These are phyloP conservation scores for Pterophyllum scalare DNA, from an alignment of 2,113 vertebrate genomes.

Conservation along the genomic window DNA sequence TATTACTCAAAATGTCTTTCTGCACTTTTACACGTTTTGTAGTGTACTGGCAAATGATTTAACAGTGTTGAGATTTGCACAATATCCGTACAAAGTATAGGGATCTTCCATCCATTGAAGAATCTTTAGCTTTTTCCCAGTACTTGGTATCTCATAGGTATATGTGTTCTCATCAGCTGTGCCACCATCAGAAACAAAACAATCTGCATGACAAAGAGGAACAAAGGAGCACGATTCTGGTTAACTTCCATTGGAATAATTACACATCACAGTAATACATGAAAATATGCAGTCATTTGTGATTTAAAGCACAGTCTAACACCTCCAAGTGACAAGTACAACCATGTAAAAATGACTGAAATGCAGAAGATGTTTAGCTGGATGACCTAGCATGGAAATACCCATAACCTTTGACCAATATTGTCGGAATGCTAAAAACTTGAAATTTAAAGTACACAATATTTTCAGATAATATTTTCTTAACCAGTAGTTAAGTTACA, in stretches of 20 bases:
- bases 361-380: background rate
- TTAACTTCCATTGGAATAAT: background rate
- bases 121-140: constrained; percentile 41
- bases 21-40: background rate
- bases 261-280: too few relatives aligned
- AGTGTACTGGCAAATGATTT: background rate
- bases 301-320: background rate
- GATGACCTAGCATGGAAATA: background rate
- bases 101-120: background rate
- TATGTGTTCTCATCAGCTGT: constrained; percentile 65
- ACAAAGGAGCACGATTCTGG: background rate
- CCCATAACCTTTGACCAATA: too few relatives aligned
- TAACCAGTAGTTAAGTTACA: too few relatives aligned
- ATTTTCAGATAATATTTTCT: too few relatives aligned
- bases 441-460: too few relatives aligned
- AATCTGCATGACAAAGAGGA: constrained; percentile 39
- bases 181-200: constrained; percentile 38
- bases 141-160: constrained; percentile 33
- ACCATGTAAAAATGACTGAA: background rate
- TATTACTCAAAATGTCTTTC: background rate
- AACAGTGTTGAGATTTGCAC: background rate
- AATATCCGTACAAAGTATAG: background rate
- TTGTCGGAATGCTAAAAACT: too few relatives aligned
- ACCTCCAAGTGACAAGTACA: background rate
- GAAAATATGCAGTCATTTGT: background rate